Evolutionary conservation across 1,140 invertebrate species (phyloP).

Genomic region (Drosophila gunungcola): DNA sequence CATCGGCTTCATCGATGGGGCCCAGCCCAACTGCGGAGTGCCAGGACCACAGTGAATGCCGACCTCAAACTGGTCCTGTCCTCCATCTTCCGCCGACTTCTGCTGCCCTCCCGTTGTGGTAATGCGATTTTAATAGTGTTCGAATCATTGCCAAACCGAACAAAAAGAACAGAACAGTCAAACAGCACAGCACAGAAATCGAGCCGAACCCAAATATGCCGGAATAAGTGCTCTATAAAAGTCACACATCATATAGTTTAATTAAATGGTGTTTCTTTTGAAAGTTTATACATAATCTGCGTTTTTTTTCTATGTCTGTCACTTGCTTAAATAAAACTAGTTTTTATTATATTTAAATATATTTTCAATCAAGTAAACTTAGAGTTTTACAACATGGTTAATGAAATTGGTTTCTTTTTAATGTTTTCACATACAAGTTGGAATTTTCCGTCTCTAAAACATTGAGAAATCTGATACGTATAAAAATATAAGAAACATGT

Average conservation of each 20-base stretch:
- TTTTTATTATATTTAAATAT: slow-evolving; percentile 2
- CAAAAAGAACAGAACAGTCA: slow-evolving; percentile 4
- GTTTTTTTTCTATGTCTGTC: background rate
- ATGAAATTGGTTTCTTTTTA: background rate
- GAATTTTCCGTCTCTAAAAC: too few relatives aligned
- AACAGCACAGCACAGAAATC: slow-evolving; percentile 10
- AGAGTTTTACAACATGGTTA: background rate
- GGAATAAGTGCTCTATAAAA: slow-evolving; percentile 57
- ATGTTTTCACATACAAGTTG: too few relatives aligned
- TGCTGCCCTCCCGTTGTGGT: slow-evolving; percentile 16
- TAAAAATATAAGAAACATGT: background rate
- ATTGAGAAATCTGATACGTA: background rate
- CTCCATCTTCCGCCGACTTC: background rate
- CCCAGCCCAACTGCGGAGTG: slow-evolving; percentile 33
- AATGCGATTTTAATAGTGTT: slow-evolving; percentile 50
- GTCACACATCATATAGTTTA: slow-evolving; percentile 48
- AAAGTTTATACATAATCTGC: slow-evolving; percentile 2
- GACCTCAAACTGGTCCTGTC: slow-evolving; percentile 46
- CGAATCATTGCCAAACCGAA: slow-evolving; percentile 39
- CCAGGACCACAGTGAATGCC: slow-evolving; percentile 40
- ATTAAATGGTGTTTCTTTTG: slow-evolving; percentile 25
- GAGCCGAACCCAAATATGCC: slow-evolving; percentile 46
- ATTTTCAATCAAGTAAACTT: background rate
- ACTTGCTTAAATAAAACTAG: slow-evolving; percentile 12
- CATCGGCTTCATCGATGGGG: slow-evolving; percentile 26